Base-by-base conservation (phyloP, 2,113 vertebrate genomes). In the Phoenicopterus ruber region DNA sequence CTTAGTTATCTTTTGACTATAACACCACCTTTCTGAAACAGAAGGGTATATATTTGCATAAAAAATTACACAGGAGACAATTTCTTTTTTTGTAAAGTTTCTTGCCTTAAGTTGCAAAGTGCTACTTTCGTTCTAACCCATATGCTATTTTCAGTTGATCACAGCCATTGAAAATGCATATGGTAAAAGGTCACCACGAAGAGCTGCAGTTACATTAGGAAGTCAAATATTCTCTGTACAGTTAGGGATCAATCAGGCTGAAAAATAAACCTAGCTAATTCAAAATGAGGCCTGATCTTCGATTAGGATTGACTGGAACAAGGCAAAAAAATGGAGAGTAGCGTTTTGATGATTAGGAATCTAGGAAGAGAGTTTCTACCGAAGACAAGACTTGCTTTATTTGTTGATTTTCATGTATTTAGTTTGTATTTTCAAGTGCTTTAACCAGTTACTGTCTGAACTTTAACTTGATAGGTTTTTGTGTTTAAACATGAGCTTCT, bases 291-390 rank as follows among this genome's bases (percentile, higher is more conserved):
- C 46, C 34, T 61, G 31, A 29, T 44, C 26, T 69, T 61, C 77
- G 4, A 24, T 76, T 36, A 42, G 22, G 34, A 58, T 66, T 62
- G 19, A 52, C 13, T 91, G 1, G 5, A 89, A 47, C 8, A 36
- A 36, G 3, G 11, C 0, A 3, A 20, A 74, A 55, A 52, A 76
- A 57, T 3, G 13, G 29, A 29, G 2, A 50, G 3, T 6, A 32
- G 17, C 62, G 22, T 71, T 93, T 72, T 78, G 14, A 40, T 80
- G 22, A 46, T 63, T 61, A 50, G n/a, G 17, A 34, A 34, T 83
- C 17, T 38, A 49, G 21, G 24, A 40, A 71, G 12, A 54, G 17
- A 46, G 8, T 29, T 78, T 80, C 40, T 73, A 1, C 19, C 1
- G 2, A 69, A 59, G 24, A 19, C 10, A 76, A 63, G 17, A 31